Conservation (phyloP, 2,888 invertebrate species). For the Xestia c-nigrum region DNA sequence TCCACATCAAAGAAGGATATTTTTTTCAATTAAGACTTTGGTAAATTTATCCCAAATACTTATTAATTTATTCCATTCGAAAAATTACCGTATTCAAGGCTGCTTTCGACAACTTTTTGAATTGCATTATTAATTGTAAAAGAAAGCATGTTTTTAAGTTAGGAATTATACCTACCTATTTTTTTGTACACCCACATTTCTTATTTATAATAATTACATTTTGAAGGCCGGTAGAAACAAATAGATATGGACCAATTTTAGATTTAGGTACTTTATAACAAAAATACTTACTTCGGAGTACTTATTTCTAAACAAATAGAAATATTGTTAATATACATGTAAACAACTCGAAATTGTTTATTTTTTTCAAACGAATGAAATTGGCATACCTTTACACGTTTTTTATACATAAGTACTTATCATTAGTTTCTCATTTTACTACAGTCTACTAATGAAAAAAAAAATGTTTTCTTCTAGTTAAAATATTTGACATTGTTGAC, state of each 20-base stretch:
- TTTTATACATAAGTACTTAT: too few relatives aligned
- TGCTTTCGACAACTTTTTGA: not conserved
- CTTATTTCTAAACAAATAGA: not conserved
- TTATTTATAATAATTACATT: not conserved
- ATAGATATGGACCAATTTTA: too few relatives aligned
- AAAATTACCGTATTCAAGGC: constrained; percentile 4
- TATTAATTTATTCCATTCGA: constrained; percentile 28
- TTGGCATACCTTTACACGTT: not conserved
- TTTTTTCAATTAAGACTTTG: constrained; percentile 44
- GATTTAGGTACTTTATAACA: not conserved
- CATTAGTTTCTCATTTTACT: not conserved
- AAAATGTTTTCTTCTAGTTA: too few relatives aligned
- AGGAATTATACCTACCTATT: not conserved
- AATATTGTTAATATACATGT: too few relatives aligned
- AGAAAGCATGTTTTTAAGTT: not conserved
- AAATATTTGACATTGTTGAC: too few relatives aligned
- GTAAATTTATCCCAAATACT: not conserved
- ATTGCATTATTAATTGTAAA: not conserved
- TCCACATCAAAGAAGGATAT: constrained; percentile 34
- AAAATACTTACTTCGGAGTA: not conserved
- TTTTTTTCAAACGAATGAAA: not conserved
- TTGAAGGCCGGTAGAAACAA: not conserved
- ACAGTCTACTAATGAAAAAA: not conserved
- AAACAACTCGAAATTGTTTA: too few relatives aligned
- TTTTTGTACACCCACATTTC: not conserved